Evolutionary conservation across 2,888 invertebrate genomes (phyloP).

Genomic region (Trichogramma evanescens): DNA sequence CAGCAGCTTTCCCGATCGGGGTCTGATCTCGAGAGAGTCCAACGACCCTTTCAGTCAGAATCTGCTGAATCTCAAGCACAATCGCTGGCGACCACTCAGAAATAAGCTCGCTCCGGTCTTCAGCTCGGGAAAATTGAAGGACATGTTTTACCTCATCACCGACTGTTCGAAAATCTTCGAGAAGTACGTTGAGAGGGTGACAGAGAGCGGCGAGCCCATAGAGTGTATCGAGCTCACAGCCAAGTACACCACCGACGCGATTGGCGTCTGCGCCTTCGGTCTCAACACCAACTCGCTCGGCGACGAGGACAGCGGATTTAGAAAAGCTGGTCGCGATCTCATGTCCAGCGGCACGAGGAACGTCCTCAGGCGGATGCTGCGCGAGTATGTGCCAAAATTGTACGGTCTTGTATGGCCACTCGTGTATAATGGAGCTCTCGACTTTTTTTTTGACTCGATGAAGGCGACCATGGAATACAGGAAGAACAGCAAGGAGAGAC

Average conservation of each 20-base stretch:
- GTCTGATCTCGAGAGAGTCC: background rate
- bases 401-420: conserved; percentile 20
- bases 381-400: conserved; percentile 19
- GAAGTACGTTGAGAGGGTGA: conserved; percentile 28
- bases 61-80: conserved; percentile 30
- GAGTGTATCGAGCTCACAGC: conserved; percentile 38
- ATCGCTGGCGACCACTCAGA: conserved; percentile 47
- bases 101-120: conserved; percentile 47
- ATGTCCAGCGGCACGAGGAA: conserved; percentile 25
- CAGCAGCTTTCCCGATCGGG: background rate
- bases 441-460: conserved; percentile 37
- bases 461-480: conserved; percentile 39
- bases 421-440: conserved; percentile 24
- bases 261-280: conserved; percentile 47
- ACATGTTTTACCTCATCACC: conserved; percentile 44
- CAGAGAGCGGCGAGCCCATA: conserved; percentile 21
- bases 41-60: background rate
- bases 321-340: conserved; percentile 36
- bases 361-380: conserved; percentile 2
- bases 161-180: conserved; percentile 40
- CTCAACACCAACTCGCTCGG: conserved; percentile 42
- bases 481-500: conserved; percentile 37
- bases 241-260: conserved; percentile 46
- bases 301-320: conserved; percentile 39
- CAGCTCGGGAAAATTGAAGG: conserved; percentile 49